These are phyloP conservation scores for Troilus luridus DNA, from an alignment of 2,888 invertebrate genomes.

Conservation along the genomic window DNA sequence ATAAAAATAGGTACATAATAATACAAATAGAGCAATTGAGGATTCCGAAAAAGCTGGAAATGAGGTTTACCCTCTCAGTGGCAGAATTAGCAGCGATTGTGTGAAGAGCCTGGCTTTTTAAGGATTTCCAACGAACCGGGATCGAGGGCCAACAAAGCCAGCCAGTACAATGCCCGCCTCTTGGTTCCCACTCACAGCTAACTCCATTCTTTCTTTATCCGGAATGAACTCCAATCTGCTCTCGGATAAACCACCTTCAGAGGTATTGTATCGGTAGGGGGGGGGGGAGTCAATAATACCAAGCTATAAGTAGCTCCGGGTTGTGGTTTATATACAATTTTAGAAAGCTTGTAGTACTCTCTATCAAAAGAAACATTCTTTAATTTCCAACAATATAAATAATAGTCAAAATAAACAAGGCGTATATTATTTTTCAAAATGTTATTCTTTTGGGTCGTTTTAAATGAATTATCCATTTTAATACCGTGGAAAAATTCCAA, in stretches of 20 bases:
- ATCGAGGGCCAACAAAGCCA: not conserved
- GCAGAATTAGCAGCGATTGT: constrained; percentile 4
- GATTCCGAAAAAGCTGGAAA: not conserved
- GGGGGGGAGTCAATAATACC: not conserved
- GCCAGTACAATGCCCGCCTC: not conserved
- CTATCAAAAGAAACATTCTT: too few relatives aligned
- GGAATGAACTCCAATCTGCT: constrained; percentile 29
- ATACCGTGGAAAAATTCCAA: too few relatives aligned
- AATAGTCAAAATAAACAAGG: too few relatives aligned
- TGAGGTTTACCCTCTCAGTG: not conserved
- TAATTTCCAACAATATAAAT: too few relatives aligned
- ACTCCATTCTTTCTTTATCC: constrained; percentile 8
- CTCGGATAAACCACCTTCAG: not conserved
- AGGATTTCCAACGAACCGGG: not conserved
- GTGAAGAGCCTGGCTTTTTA: constrained; percentile 25
- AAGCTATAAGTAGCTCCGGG: not conserved
- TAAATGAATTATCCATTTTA: too few relatives aligned
- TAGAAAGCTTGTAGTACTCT: not conserved
- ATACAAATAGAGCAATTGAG: not conserved
- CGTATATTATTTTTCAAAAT: too few relatives aligned
- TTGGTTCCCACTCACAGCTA: constrained; percentile 9
- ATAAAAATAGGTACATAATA: too few relatives aligned
- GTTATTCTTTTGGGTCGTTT: too few relatives aligned
- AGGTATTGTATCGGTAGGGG: not conserved
- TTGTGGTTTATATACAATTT: not conserved